Evolutionary conservation across 1,140 invertebrate genomes (phyloP).

Genomic region (Tetraneura akinire): DNA sequence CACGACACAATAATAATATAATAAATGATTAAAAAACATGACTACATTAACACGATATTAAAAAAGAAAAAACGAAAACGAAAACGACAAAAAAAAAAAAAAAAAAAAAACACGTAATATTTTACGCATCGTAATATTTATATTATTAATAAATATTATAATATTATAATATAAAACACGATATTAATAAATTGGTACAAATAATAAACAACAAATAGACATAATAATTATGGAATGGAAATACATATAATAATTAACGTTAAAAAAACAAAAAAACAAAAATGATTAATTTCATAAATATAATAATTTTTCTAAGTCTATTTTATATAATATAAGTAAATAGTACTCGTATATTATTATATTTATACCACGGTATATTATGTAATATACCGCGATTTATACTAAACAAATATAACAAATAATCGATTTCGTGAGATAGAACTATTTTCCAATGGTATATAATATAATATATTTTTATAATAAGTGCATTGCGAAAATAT

Average conservation of each 20-base stretch:
- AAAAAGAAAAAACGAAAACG: too few species aligned
- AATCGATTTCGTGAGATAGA: not conserved
- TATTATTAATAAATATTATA: not conserved
- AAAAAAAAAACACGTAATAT: not conserved
- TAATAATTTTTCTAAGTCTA: slow-evolving; percentile 32
- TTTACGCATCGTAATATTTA: slow-evolving; percentile 8
- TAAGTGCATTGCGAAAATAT: slow-evolving; percentile 27
- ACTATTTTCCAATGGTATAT: slow-evolving; percentile 1
- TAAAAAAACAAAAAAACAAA: not conserved
- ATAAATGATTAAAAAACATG: not conserved
- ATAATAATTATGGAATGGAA: slow-evolving; percentile 36
- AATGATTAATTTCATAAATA: not conserved
- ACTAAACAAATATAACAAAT: too few species aligned
- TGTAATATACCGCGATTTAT: too few species aligned
- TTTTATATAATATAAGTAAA: not conserved
- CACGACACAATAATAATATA: slow-evolving; percentile 6
- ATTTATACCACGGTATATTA: too few species aligned
- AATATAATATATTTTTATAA: too few species aligned
- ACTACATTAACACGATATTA: too few species aligned
- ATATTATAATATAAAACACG: not conserved
- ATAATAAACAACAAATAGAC: slow-evolving; percentile 20
- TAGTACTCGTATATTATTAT: too few species aligned
- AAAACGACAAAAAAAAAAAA: too few species aligned
- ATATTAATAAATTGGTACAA: not conserved
- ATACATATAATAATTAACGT: slow-evolving; percentile 22